Base-by-base conservation (phyloP, 2,888 invertebrate genomes). In the Amitus sp. region DNA sequence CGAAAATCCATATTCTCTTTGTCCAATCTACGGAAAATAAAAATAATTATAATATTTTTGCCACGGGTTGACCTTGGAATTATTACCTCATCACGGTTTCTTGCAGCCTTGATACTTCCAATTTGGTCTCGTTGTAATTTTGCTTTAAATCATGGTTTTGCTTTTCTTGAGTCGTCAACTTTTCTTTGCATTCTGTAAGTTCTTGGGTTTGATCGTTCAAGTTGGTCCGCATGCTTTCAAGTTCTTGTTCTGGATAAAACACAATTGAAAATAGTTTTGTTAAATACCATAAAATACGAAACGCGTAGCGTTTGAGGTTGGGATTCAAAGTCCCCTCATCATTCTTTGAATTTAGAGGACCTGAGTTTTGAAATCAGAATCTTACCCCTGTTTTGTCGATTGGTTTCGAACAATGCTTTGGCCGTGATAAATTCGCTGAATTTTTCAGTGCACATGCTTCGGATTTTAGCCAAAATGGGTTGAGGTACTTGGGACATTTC, bases 401-500 rank as follows among this genome's bases (percentile, higher is more conserved):
- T 86, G 61, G 88, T 87, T 83, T 91, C 91, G 62, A 89, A 88
- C 23, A 92, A 85, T 2, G 92, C 92, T 82, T 89, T 91, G 20
- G 89, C 86, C 53, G 90, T 90, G 71, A 91, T 84, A 67, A 88
- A 89, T 78, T 90, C 89, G 72, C 90, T 90, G 75, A 90, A 88
- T 77, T 88, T 88, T 55, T 86, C 84, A 45, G 84, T 85, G 48
- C 88, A 84, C 72, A 85, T 86, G 28, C 78, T 79, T 71, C 88
- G 88, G 34, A 93, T 84, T 83, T 92, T 92, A 68, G 85, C 80
- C 19, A 84, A 84, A 61, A 87, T 81, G 69, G 82, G 84, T 56
- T 81, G 78, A 53, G 88, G 86, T 59, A 88, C 83, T 68, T 83
- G 82, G 45, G 82, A 77, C 77, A 87, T 83, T 79, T 89, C 89